These are phyloP conservation scores for Toxotes lorentzi DNA, from an alignment of 2,797 vertebrate species.

Conservation along the genomic window DNA sequence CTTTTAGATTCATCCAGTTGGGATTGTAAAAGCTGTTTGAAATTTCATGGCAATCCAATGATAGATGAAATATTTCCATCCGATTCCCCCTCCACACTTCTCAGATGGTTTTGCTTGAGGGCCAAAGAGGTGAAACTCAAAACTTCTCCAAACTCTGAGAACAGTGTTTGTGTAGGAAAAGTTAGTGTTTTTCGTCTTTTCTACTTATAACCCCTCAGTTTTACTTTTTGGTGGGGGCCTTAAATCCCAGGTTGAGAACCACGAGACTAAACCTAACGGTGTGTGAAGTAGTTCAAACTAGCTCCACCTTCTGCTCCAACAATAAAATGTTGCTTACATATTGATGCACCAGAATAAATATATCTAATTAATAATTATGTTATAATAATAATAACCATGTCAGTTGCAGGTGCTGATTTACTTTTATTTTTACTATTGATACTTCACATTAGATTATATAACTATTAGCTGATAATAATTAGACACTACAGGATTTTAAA, in stretches of 20 bases:
- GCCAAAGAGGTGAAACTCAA: too few species aligned
- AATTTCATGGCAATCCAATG: neutral
- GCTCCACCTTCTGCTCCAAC: neutral
- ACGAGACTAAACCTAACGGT: too few species aligned
- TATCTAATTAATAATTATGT: too few species aligned
- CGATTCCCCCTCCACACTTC: too few species aligned
- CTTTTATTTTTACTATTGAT: neutral
- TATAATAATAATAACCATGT: neutral
- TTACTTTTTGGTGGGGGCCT: too few species aligned
- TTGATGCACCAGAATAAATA: neutral
- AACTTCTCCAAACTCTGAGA: too few species aligned
- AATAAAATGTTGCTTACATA: neutral
- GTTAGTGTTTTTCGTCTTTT: too few species aligned
- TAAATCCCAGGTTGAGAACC: neutral
- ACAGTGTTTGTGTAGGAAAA: too few species aligned
- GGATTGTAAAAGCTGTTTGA: neutral
- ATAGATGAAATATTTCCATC: neutral
- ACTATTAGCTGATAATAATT: neutral
- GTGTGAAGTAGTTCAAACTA: neutral
- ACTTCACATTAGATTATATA: neutral
- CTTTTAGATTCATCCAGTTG: neutral
- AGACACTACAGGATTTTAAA: neutral
- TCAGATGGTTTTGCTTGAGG: too few species aligned
- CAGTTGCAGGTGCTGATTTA: neutral
- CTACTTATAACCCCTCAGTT: too few species aligned